Evolutionary conservation across 2,113 vertebrate species (phyloP).

Genomic region (Embiotoca jacksoni): DNA sequence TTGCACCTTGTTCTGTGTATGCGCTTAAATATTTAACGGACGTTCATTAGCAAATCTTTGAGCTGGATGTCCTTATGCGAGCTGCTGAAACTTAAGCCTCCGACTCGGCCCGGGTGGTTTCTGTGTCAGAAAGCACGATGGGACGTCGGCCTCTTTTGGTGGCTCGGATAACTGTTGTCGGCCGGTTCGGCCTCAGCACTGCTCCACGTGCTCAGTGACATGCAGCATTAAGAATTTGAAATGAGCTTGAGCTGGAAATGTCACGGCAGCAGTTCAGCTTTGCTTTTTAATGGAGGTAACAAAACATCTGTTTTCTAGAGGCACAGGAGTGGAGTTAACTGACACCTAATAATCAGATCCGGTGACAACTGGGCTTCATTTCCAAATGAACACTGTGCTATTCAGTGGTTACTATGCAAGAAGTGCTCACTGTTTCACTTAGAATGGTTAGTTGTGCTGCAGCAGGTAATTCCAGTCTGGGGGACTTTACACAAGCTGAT

Average conservation of each 20-base stretch:
- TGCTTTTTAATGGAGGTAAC: constrained; percentile 30
- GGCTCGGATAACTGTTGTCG: constrained; percentile 61
- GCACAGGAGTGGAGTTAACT: background rate
- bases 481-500: constrained; percentile 38
- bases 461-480: constrained; percentile 37
- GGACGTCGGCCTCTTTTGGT: constrained; percentile 38
- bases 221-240: constrained; percentile 40
- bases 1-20: constrained; percentile 70
- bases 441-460: constrained; percentile 29
- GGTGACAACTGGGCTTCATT: constrained; percentile 4
- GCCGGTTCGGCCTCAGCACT: constrained; percentile 44
- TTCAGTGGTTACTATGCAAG: constrained; percentile 10
- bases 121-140: constrained; percentile 72
- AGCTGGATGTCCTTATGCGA: constrained; percentile 65
- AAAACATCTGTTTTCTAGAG: constrained; percentile 53
- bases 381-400: constrained; percentile 11
- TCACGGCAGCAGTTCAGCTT: constrained; percentile 16
- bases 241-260: constrained; percentile 29
- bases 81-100: constrained; percentile 67
- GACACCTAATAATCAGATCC: constrained; percentile 23
- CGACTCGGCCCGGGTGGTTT: constrained; percentile 41
- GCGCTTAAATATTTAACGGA: constrained; percentile 76
- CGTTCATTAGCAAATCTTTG: constrained; percentile 72
- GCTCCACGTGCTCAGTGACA: constrained; percentile 44
- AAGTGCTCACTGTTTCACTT: constrained; percentile 1